A percentile compares a stretch with the other conserved stretches of the same genome.
phyloP scores from a whole-genome alignment of 2,797 vertebrate genomes.

The Platyrinchus mystaceus region DNA sequence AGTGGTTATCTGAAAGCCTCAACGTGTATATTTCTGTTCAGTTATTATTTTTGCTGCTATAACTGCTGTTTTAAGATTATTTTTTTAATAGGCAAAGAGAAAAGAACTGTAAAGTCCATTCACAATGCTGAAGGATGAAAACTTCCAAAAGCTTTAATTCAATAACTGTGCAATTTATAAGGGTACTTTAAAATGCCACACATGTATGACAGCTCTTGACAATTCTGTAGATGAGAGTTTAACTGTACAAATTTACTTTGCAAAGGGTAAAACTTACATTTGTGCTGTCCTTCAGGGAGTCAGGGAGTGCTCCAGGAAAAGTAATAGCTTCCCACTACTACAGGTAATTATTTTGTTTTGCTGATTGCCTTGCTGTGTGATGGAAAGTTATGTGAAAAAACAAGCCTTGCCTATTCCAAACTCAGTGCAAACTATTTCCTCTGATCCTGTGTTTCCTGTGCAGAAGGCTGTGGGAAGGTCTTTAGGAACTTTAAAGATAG shows the following conservation, averaged over 20 bases:
- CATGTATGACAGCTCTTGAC: neutral
- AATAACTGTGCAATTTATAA: neutral
- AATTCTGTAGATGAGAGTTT: neutral
- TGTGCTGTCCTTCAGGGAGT: constrained; percentile 57
- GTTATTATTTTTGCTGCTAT: neutral
- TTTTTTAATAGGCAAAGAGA: neutral
- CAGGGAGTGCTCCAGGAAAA: constrained; percentile 58
- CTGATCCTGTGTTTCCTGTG: neutral
- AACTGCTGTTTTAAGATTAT: neutral
- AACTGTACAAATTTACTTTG: neutral
- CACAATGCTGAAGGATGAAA: neutral
- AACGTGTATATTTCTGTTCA: neutral
- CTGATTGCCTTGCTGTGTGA: constrained; percentile 39
- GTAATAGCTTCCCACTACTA: constrained; percentile 60
- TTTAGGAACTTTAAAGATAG: neutral
- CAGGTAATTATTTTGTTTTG: constrained; percentile 54
- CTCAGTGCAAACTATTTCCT: neutral
- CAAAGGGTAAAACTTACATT: neutral
- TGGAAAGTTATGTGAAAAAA: constrained; percentile 1
- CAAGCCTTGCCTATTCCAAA: constrained; percentile 1
- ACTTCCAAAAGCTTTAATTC: neutral
- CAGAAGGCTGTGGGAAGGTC: neutral
- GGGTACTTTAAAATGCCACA: neutral
- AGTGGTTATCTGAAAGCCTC: neutral
- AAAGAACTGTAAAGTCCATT: neutral